phyloP scores from a whole-genome alignment of 2,113 vertebrate genomes.

The Garra rufa region DNA sequence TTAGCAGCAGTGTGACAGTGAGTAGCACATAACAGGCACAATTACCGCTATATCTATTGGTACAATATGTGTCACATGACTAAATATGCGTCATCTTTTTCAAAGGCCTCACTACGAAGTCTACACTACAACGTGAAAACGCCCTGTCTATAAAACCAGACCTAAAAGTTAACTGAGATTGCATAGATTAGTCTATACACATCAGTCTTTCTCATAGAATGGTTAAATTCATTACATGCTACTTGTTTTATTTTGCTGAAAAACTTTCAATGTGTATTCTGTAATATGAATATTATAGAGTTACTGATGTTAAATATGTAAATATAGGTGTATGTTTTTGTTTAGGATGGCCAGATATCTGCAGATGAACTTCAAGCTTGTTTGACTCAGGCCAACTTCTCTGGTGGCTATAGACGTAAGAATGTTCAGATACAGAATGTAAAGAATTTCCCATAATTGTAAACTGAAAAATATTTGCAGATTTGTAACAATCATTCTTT shows the following conservation, averaged over 20 bases:
- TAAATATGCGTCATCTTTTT: not conserved
- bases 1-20: too few relatives aligned
- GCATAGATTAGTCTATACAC: not conserved
- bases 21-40: too few relatives aligned
- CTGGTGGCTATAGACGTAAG: slow-evolving; percentile 87
- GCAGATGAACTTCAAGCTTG: slow-evolving; percentile 87
- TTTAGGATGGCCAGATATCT: slow-evolving; percentile 87
- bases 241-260: not conserved
- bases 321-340: slow-evolving; percentile 42
- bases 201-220: not conserved
- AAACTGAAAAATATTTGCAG: not conserved
- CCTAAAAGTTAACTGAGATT: not conserved
- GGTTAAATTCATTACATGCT: not conserved
- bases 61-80: not conserved
- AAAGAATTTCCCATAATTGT: too few relatives aligned
- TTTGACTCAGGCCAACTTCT: slow-evolving; percentile 84
- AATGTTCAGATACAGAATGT: not conserved
- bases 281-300: not conserved
- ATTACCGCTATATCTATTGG: not conserved
- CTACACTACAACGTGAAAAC: not conserved
- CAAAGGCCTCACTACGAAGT: too few relatives aligned
- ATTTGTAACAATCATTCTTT: not conserved
- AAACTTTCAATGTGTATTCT: not conserved
- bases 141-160: too few relatives aligned
- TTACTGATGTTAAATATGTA: not conserved